These are phyloP conservation scores for Scolanthus callimorphus DNA, from an alignment of 92 coral and sea anemone genomes.

Conservation along the genomic window DNA sequence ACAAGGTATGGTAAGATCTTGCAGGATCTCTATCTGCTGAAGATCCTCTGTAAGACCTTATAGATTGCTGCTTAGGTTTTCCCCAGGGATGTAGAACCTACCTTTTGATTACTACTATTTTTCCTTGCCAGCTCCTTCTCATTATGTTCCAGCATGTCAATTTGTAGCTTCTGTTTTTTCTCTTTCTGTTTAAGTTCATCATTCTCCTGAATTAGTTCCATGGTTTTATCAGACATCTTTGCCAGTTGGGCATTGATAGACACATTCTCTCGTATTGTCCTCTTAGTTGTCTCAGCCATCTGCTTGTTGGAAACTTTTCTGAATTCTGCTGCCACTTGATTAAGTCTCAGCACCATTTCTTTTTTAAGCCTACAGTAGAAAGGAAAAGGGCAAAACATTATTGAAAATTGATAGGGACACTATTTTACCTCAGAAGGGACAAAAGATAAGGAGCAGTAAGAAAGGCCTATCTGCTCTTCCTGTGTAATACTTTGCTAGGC, in stretches of 20 bases:
- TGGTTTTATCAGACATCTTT: conserved; percentile 98
- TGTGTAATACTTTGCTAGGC: no score
- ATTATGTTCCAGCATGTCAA: conserved; percentile 95
- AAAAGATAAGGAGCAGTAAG: no score
- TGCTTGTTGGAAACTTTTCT: conserved; percentile 97
- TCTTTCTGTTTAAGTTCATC: conserved; percentile 82
- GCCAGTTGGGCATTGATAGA: conserved; percentile 94
- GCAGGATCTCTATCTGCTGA: no score
- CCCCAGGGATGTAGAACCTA: conserved; percentile 16
- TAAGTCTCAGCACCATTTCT: conserved; percentile 92
- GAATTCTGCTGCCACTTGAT: conserved; percentile 98
- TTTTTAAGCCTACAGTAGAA: conserved; percentile 68
- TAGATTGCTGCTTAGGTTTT: no score
- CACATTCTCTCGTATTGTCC: conserved; percentile 96
- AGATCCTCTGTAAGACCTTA: no score
- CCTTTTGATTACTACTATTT: conserved; percentile 97
- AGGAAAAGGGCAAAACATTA: no score
- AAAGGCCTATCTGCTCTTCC: no score
- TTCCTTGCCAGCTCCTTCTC: conserved; percentile 97
- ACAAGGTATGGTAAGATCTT: no score
- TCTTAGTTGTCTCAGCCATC: conserved; percentile 98
- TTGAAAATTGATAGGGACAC: no score
- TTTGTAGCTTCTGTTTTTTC: conserved; percentile 86
- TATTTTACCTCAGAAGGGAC: no score
- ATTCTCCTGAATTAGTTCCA: conserved; percentile 97